A percentile compares a stretch with the other conserved stretches of the same genome.
phyloP scores from a whole-genome alignment of 1,140 invertebrate species.

The Pentalonia nigronervosa region DNA sequence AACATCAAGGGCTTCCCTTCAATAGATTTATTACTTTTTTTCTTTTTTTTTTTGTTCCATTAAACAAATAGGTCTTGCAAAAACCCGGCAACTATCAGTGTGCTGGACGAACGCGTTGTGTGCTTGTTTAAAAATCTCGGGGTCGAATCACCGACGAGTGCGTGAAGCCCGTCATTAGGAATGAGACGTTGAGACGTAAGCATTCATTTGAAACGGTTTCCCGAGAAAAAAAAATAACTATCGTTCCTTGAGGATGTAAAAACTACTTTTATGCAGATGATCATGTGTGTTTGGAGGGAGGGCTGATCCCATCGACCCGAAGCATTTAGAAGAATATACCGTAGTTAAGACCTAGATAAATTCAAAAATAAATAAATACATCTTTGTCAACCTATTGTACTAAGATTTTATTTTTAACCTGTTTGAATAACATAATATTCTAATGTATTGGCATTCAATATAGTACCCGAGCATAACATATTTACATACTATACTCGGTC shows the following conservation, averaged over 20 bases:
- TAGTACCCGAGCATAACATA: background rate
- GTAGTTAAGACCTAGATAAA: background rate
- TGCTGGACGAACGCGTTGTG: background rate
- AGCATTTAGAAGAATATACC: background rate
- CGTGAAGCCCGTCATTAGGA: background rate
- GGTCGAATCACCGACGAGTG: background rate
- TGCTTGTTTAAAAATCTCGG: background rate
- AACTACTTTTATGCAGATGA: background rate
- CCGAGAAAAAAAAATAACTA: background rate
- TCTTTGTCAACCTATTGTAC: background rate
- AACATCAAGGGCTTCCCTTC: background rate
- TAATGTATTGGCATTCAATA: background rate
- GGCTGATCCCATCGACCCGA: background rate
- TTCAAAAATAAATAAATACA: background rate
- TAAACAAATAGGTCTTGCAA: conserved; percentile 20
- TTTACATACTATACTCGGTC: background rate
- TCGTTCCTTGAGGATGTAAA: background rate
- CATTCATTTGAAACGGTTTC: background rate
- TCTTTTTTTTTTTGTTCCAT: background rate
- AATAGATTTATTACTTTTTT: conserved; percentile 41
- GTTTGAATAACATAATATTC: background rate
- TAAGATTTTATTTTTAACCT: background rate
- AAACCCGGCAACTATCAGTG: background rate
- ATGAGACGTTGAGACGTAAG: background rate
- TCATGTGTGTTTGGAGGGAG: background rate